Base-by-base conservation (phyloP, 2,113 vertebrate species). In the Microcebus tavaratra region DNA sequence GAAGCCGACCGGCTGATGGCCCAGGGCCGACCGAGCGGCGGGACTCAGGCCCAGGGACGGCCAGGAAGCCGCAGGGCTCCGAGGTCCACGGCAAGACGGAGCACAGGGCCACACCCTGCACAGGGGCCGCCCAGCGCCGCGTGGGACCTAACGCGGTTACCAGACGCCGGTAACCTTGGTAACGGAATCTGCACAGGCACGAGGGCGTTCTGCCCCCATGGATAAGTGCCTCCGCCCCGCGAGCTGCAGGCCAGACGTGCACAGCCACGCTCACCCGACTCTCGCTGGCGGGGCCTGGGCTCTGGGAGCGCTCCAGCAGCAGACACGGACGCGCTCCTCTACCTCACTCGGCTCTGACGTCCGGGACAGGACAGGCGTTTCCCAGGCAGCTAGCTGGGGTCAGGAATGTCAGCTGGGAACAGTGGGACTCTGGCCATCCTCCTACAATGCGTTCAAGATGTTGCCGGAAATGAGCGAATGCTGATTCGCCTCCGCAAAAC, bases 171-270 rank as follows among this genome's bases (percentile, higher is more conserved):
- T 1, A 1, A 13, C 34, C 20, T 0, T 27, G 68, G 13, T 42
- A 0, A 4, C 2, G 0, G 11, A 3, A 3, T 29, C 1, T 0
- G 27, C 20, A 6, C 0, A 4, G 31, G 36, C 6, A 2, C 61
- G 0, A 0, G 11, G 4, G 10, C 8, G 3, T 0, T 4, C 17
- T 0, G 0, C 3, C 2, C 34, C 6, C 20, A 0, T 21, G 48
- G 8, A 6, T 0, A 17, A 42, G 8, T 0, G 8, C 23, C 0
- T 18, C 20, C 1, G 1, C 39, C 21, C 12, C 7, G 23, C 6
- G 0, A 5, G 57, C 2, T 0, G 31, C 31, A 10, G 15, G 36
- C 29, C 42, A n/a, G 8, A 1, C 8, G 48, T 48, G 36, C 8
- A 8, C 55, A 2, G 25, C 6, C 4, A 10, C 0, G 23, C 6